These are phyloP conservation scores for Erpobdella octoculata DNA, from an alignment of 2,888 invertebrate species.

Conservation along the genomic window DNA sequence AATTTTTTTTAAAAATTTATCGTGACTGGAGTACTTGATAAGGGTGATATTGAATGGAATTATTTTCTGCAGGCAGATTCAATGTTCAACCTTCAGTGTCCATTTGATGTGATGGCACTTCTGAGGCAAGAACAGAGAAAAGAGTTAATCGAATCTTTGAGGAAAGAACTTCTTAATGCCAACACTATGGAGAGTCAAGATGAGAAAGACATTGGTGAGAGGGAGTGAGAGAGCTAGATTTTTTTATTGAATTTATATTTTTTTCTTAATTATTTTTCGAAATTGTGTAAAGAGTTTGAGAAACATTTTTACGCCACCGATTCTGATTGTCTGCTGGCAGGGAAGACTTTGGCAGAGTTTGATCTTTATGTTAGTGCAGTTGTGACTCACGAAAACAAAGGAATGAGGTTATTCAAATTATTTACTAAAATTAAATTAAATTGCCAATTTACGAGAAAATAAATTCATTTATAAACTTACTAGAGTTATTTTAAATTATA, in stretches of 20 bases:
- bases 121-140: slow-evolving; percentile 67
- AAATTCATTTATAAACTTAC: no score
- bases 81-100: slow-evolving; percentile 64
- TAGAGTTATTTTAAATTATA: no score
- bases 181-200: slow-evolving; percentile 59
- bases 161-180: slow-evolving; percentile 62
- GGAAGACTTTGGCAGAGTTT: slow-evolving; percentile 60
- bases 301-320: slow-evolving; percentile 59
- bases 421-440: no score
- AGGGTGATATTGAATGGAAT: no score
- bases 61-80: slow-evolving; percentile 60
- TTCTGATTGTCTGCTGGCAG: slow-evolving; percentile 62
- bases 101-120: slow-evolving; percentile 68
- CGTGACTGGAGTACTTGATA: no score
- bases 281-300: slow-evolving; percentile 55
- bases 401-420: slow-evolving; percentile 48
- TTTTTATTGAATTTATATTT: no score
- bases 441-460: no score
- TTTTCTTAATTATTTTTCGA: no score
- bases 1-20: no score
- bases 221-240: not conserved
- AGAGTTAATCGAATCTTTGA: slow-evolving; percentile 52
- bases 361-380: slow-evolving; percentile 62
- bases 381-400: slow-evolving; percentile 51
- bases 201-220: slow-evolving; percentile 58